Evolutionary conservation across 1,140 invertebrate species (phyloP).

Genomic region (Drosophila pruinosa): DNA sequence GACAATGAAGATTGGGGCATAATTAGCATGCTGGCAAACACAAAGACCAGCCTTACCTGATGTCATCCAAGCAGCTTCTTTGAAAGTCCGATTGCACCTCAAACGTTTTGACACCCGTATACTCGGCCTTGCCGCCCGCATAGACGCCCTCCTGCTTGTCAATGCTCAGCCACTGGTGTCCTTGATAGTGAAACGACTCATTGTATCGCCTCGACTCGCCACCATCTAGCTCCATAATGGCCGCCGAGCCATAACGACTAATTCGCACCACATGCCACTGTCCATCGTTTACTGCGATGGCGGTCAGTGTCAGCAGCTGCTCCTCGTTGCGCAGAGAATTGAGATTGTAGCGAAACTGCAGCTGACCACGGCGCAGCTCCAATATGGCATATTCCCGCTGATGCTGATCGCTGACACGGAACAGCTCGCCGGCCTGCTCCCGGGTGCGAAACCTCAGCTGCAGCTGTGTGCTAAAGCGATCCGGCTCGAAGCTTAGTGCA

Average conservation of each 20-base stretch:
- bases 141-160: conserved; percentile 88
- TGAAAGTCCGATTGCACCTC: conserved; percentile 87
- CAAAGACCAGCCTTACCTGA: conserved; percentile 62
- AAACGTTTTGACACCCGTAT: conserved; percentile 86
- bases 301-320: conserved; percentile 85
- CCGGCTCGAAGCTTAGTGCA: conserved; percentile 87
- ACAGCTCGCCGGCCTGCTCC: conserved; percentile 86
- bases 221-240: conserved; percentile 87
- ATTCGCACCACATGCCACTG: conserved; percentile 88
- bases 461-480: conserved; percentile 86
- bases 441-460: conserved; percentile 88
- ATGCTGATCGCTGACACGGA: conserved; percentile 86
- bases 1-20: not conserved
- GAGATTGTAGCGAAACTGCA: conserved; percentile 87
- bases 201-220: conserved; percentile 89
- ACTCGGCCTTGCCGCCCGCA: conserved; percentile 87
- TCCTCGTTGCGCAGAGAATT: conserved; percentile 86
- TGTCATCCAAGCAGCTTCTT: conserved; percentile 83
- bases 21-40: conserved; percentile 10
- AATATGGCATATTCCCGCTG: conserved; percentile 87
- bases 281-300: conserved; percentile 87
- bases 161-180: conserved; percentile 86
- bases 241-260: conserved; percentile 86
- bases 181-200: conserved; percentile 86
- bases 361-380: conserved; percentile 86